Percentiles rank a stretch among this genome's conserved stretches.
These are phyloP conservation scores for Pomatorhinus ruficollis DNA, from an alignment of 2,113 vertebrate genomes.

Conservation along the genomic window DNA sequence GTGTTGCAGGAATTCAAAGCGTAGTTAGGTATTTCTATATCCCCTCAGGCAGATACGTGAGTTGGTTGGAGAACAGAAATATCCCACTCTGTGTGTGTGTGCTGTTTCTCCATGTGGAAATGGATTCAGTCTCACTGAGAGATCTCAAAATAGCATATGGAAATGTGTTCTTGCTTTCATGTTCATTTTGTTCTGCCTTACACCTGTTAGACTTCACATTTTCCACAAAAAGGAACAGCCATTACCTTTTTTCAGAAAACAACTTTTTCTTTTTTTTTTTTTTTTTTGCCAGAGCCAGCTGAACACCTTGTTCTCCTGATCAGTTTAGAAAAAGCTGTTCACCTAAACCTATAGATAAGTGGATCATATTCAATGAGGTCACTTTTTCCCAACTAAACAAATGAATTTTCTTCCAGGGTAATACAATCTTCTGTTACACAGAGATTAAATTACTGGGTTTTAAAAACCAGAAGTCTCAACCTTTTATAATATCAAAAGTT, in stretches of 20 bases:
- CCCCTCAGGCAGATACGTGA: rapidly evolving
- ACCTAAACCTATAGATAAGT: constrained; percentile 49
- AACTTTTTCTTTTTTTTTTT: background rate
- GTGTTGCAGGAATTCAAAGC: background rate
- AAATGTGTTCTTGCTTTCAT: constrained; percentile 23
- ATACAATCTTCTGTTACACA: constrained; percentile 23
- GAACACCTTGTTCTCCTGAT: constrained; percentile 36
- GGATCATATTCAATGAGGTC: constrained; percentile 42
- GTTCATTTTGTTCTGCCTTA: constrained; percentile 39
- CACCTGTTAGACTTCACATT: constrained; percentile 32
- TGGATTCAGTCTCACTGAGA: background rate
- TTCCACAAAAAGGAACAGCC: constrained; percentile 17
- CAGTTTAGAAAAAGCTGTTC: constrained; percentile 28
- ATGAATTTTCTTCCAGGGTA: constrained; percentile 32
- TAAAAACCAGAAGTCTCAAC: background rate
- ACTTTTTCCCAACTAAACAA: constrained; percentile 57
- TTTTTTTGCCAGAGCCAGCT: background rate
- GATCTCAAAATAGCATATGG: constrained; percentile 31
- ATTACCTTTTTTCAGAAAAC: background rate
- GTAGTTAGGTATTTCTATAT: background rate
- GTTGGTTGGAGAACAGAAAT: background rate
- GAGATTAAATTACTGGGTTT: constrained; percentile 43
- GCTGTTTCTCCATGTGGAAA: background rate
- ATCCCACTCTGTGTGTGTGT: background rate
- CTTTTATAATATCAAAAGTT: constrained; percentile 54